Evolutionary conservation across 2,797 vertebrate genomes (phyloP).

Genomic region (Nasua narica): DNA sequence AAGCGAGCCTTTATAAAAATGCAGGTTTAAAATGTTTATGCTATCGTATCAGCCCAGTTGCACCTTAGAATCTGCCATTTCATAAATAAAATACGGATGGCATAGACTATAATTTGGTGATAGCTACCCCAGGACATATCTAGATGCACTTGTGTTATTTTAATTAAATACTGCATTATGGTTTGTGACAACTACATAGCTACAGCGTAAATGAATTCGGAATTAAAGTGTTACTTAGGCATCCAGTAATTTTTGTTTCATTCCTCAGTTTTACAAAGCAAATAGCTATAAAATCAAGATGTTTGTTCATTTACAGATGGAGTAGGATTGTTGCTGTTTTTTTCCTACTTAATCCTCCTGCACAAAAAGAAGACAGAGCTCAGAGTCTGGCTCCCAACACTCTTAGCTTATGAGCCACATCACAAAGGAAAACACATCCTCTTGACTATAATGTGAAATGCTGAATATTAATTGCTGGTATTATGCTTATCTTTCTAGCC

Average conservation of each 20-base stretch:
- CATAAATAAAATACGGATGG: slow-evolving; percentile 75
- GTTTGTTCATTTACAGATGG: slow-evolving; percentile 82
- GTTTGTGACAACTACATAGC: slow-evolving; percentile 82
- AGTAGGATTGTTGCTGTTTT: slow-evolving; percentile 56
- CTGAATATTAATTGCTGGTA: slow-evolving; percentile 70
- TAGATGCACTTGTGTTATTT: slow-evolving; percentile 82
- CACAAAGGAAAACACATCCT: slow-evolving; percentile 67
- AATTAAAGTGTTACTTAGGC: slow-evolving; percentile 85
- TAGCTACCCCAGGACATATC: slow-evolving; percentile 82
- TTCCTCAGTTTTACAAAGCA: slow-evolving; percentile 80
- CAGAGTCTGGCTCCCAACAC: neutral
- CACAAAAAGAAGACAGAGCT: slow-evolving; percentile 33
- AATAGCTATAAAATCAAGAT: slow-evolving; percentile 82
- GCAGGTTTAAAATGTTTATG: slow-evolving; percentile 62
- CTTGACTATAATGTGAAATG: slow-evolving; percentile 57
- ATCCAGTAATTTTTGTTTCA: slow-evolving; percentile 80
- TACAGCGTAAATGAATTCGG: slow-evolving; percentile 79
- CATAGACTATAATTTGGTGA: slow-evolving; percentile 76
- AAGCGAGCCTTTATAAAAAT: neutral
- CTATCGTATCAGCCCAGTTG: slow-evolving; percentile 54
- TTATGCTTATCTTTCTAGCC: slow-evolving; percentile 62
- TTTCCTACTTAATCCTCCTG: slow-evolving; percentile 53
- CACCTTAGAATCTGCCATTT: slow-evolving; percentile 66
- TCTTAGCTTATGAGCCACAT: slow-evolving; percentile 50
- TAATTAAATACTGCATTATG: slow-evolving; percentile 87